Base-by-base conservation (phyloP, 2,888 invertebrate species). In the Pinctada fucata region DNA sequence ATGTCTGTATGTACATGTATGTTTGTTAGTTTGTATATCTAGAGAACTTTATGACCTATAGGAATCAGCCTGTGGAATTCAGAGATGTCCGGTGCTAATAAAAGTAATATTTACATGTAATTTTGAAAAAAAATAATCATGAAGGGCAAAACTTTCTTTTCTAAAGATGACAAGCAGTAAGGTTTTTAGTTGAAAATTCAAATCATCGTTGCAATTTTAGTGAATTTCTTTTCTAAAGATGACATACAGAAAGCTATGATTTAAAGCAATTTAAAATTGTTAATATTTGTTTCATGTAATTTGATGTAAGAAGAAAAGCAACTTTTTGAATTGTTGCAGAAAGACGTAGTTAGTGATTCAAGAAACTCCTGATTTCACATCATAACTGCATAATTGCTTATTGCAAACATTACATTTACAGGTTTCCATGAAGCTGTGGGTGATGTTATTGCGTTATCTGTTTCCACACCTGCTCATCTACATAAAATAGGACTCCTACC, bases 51-150 rank as follows among this genome's bases (percentile, higher is more conserved):
- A 81, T 92, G 64, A 90, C 90, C 79, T 92, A 92, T 83, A 88
- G 86, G 72, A 77, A 90, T 67, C 89, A 88, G 73, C 90, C 91
- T 10, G 80, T 94, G 0, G 91, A 95, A 16, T 97, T 95, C 90
- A 95, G 95, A 85, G 94, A 94, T 47, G 31, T 31, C 31, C 31
- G 97, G 97, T 3, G 87, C 87, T 8, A 88, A 88, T 64, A 87
- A 86, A 81, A 87, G 88, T 87, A 52, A 31, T 31, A 31, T 31
- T 31, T 31, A 31, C 31, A 31, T 31, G 31, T 31, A 31, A 31
- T 31, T 31, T 31, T 31, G 31, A 31, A 31, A 31, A 31, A 31
- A 31, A 1, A 31, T 31, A 31, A 31, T 31, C 31, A 31, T 31
- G 31, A 31, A 31, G 31, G 31, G 31, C 31, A 31, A 31, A 31